phyloP scores from a whole-genome alignment of 64 coral and sea anemone genomes.

The Stichodactyla mertensii region DNA sequence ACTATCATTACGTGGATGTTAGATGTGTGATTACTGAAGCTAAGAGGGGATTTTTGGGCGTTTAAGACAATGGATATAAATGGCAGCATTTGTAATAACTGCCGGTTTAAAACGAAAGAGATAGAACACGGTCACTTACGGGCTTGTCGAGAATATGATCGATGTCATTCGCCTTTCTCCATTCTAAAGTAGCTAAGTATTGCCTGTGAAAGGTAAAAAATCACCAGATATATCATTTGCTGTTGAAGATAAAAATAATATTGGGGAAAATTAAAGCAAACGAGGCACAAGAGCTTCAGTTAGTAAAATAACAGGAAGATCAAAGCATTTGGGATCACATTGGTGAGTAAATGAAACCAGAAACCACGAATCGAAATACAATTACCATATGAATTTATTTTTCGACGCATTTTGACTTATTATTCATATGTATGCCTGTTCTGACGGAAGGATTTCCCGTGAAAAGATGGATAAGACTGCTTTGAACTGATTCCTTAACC shows the following conservation, averaged over 20 bases:
- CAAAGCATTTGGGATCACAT: neutral
- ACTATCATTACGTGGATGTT: neutral
- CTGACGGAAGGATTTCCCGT: no score
- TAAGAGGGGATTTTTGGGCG: neutral
- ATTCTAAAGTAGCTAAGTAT: conserved; percentile 63
- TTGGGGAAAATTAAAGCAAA: no score
- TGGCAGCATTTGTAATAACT: neutral
- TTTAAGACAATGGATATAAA: neutral
- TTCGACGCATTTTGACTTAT: no score
- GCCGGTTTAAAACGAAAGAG: neutral
- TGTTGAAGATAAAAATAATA: neutral
- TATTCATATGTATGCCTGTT: neutral
- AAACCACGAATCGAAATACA: neutral
- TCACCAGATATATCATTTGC: neutral
- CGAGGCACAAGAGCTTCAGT: no score
- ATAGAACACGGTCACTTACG: conserved; percentile 33
- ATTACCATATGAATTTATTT: neutral
- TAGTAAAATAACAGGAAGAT: no score
- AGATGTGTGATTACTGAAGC: neutral
- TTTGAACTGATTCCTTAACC: no score
- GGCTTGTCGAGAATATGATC: conserved; percentile 68
- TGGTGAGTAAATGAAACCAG: neutral
- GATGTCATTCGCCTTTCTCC: conserved; percentile 70
- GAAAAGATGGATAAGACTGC: no score
- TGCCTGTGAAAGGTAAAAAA: conserved; percentile 37